Conservation (phyloP, 2,113 vertebrate genomes). For the Aldabrachelys gigantea region DNA sequence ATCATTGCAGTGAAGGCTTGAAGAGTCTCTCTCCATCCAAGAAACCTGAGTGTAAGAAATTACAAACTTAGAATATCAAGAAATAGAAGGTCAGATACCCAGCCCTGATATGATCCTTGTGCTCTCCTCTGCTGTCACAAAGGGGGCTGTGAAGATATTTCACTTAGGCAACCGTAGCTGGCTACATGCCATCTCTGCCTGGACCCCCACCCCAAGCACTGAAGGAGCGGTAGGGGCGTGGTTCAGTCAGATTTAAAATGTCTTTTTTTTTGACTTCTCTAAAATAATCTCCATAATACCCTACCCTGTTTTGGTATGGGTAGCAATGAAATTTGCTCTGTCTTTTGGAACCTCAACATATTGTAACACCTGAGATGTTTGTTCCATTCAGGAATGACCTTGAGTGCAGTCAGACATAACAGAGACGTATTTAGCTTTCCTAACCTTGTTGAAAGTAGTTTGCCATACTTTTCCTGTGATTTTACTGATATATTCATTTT, state of each 20-base stretch:
- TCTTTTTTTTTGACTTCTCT: too few species aligned
- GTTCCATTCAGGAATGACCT: too few species aligned
- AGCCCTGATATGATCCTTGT: rapidly evolving
- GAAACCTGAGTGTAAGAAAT: neutral
- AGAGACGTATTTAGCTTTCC: too few species aligned
- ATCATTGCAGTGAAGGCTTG: neutral
- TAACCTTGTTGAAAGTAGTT: too few species aligned
- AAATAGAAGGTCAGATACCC: neutral
- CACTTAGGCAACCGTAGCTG: neutral
- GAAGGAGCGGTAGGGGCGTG: neutral
- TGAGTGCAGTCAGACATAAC: too few species aligned
- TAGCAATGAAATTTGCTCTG: too few species aligned
- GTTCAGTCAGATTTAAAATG: neutral
- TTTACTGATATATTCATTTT: too few species aligned
- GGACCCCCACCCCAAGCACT: neutral
- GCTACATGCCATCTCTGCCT: neutral
- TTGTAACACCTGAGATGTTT: too few species aligned
- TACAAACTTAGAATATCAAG: neutral
- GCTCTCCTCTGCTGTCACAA: neutral
- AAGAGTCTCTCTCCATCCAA: neutral
- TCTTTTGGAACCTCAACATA: too few species aligned
- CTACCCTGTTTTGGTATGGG: too few species aligned
- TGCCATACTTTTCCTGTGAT: too few species aligned
- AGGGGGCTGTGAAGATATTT: neutral
- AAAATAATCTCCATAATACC: too few species aligned